Conservation (phyloP, 2,888 invertebrate genomes). For the Leucozona laternaria region DNA sequence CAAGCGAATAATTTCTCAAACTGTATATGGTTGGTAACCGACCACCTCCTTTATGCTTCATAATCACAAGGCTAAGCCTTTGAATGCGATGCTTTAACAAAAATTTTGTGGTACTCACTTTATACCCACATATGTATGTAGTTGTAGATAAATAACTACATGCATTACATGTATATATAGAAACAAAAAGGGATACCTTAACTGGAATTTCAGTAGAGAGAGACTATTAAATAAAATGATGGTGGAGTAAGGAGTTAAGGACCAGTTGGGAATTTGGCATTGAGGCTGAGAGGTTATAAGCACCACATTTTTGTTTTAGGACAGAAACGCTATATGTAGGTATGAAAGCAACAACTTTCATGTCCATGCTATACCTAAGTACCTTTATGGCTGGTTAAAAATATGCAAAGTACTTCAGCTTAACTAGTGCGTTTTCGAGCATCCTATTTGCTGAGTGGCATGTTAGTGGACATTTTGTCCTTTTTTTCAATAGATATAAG, state of each 20-base stretch:
- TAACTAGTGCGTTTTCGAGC: conserved; percentile 51
- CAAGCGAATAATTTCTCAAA: conserved; percentile 55
- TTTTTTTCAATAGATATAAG: conserved; percentile 4
- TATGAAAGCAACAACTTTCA: conserved; percentile 23
- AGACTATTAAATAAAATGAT: conserved; percentile 6
- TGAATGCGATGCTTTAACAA: conserved; percentile 61
- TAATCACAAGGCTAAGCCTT: conserved; percentile 44
- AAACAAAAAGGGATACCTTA: conserved; percentile 37
- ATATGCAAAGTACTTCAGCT: conserved; percentile 66
- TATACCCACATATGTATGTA: background rate
- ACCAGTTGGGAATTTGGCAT: conserved; percentile 35
- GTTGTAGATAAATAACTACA: background rate
- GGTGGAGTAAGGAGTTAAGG: conserved; percentile 11
- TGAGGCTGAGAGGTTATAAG: conserved; percentile 25
- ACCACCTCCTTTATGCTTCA: conserved; percentile 33
- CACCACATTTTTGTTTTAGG: conserved; percentile 46
- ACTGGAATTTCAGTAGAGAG: conserved; percentile 30
- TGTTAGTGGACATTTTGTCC: conserved; percentile 29
- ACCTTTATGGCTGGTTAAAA: conserved; percentile 36
- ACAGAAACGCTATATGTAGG: conserved; percentile 32
- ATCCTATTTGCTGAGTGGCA: conserved; percentile 28
- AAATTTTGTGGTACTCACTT: conserved; percentile 46
- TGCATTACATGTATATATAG: background rate
- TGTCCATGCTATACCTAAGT: background rate
- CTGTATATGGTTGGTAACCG: conserved; percentile 27